A percentile compares a stretch with the other conserved stretches of the same genome.
Conservation (phyloP, 1,140 invertebrate species). For the Aphelinus certus region DNA sequence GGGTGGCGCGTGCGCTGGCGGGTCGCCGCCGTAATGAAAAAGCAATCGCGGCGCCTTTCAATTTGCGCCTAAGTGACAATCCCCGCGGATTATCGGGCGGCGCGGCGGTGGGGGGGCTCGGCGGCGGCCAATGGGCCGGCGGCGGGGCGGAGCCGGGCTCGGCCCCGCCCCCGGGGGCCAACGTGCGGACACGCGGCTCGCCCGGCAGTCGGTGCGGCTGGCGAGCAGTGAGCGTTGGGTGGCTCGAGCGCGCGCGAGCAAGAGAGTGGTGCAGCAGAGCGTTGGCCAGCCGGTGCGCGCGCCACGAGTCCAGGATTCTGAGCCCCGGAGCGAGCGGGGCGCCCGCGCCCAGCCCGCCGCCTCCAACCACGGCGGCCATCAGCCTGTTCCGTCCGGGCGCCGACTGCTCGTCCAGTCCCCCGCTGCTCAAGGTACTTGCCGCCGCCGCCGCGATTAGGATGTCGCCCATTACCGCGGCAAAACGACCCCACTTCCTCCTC, state of each 20-base stretch:
- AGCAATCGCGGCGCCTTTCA: slow-evolving; percentile 44
- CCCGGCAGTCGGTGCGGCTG: slow-evolving; percentile 42
- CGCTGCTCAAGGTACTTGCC: slow-evolving; percentile 59
- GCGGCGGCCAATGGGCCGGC: slow-evolving; percentile 22
- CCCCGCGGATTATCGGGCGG: slow-evolving; percentile 40
- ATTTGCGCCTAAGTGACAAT: slow-evolving; percentile 46
- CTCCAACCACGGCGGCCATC: slow-evolving; percentile 9
- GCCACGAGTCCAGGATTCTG: slow-evolving; percentile 65
- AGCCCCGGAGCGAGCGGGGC: slow-evolving; percentile 61
- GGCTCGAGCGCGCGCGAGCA: slow-evolving; percentile 13
- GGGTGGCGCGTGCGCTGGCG: neutral
- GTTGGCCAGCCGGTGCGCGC: neutral
- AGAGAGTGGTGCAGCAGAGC: too few species aligned
- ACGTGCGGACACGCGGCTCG: slow-evolving; percentile 34
- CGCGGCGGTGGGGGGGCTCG: slow-evolving; percentile 39
- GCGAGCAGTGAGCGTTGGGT: slow-evolving; percentile 42
- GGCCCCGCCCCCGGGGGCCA: neutral
- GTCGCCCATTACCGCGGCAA: slow-evolving; percentile 64
- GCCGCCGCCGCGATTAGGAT: slow-evolving; percentile 62
- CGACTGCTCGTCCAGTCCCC: slow-evolving; percentile 52
- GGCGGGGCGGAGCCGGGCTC: neutral
- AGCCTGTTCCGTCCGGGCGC: slow-evolving; percentile 36
- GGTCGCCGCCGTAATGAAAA: slow-evolving; percentile 37
- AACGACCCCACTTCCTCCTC: slow-evolving; percentile 60
- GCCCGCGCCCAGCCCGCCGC: slow-evolving; percentile 48